Percentiles rank a stretch among this genome's conserved stretches.
phyloP scores from a whole-genome alignment of 2,888 invertebrate species.

The Endomychus coccineus region DNA sequence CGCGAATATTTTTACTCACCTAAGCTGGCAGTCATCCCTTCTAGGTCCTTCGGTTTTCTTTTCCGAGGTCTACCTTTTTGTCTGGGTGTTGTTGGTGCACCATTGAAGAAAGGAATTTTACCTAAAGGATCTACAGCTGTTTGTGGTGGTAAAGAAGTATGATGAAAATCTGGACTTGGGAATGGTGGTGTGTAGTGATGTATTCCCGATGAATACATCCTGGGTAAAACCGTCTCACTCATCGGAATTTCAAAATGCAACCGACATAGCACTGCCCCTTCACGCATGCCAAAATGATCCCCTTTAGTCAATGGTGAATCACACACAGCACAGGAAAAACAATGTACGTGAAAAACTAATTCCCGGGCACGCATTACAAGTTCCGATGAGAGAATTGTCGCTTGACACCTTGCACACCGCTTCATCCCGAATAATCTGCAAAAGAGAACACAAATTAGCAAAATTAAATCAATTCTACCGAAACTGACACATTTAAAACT shows the following conservation, averaged over 20 bases:
- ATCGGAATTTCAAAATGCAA: conserved; percentile 56
- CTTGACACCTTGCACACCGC: conserved; percentile 83
- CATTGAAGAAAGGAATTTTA: conserved; percentile 51
- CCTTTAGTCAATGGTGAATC: conserved; percentile 82
- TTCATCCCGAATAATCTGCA: conserved; percentile 84
- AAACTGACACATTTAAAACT: no score
- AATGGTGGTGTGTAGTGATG: conserved; percentile 52
- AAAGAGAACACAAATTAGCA: no score
- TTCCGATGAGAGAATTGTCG: conserved; percentile 82
- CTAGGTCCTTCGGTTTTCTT: conserved; percentile 85
- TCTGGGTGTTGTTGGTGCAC: conserved; percentile 60
- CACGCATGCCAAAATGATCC: conserved; percentile 89
- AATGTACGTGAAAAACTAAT: conserved; percentile 88
- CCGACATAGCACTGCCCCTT: conserved; percentile 82
- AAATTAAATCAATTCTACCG: no score
- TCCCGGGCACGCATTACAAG: conserved; percentile 92
- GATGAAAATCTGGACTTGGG: conserved; percentile 47
- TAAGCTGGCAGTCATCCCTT: conserved; percentile 76
- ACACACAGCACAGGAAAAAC: conserved; percentile 90
- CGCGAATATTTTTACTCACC: conserved; percentile 50
- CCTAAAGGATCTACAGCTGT: conserved; percentile 46
- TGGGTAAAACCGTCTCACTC: conserved; percentile 29
- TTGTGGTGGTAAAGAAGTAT: conserved; percentile 47
- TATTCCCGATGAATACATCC: conserved; percentile 46
- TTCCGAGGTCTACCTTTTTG: conserved; percentile 91